Percentiles rank a stretch among this genome's conserved stretches.
Evolutionary conservation across 2,797 vertebrate species (phyloP).

Genomic region (Syndactyla subalaris): DNA sequence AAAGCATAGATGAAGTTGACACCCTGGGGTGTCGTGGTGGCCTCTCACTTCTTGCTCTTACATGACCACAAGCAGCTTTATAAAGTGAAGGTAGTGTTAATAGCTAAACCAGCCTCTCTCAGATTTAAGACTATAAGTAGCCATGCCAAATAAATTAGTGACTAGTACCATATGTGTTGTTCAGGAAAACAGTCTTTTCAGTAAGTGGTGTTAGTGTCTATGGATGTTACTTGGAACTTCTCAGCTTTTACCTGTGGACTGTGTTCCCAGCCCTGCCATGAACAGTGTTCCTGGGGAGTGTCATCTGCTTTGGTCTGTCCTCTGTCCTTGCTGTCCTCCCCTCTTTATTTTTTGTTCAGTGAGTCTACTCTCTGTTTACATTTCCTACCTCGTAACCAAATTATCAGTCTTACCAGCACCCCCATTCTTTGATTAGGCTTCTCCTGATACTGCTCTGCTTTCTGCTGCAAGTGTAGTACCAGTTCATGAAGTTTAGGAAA

Average conservation of each 20-base stretch:
- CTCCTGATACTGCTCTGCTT: not conserved
- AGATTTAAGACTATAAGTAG: not conserved
- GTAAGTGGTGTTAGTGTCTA: not conserved
- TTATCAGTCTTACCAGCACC: not conserved
- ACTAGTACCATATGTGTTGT: not conserved
- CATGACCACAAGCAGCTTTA: not conserved
- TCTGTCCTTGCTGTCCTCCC: not conserved
- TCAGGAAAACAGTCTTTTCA: not conserved
- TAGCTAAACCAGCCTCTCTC: not conserved
- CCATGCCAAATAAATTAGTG: not conserved
- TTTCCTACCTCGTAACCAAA: not conserved
- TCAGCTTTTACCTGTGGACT: not conserved
- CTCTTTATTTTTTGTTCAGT: not conserved
- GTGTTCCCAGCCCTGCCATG: not conserved
- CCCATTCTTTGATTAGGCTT: not conserved
- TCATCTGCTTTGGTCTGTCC: not conserved
- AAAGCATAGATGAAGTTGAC: not conserved
- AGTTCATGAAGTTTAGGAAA: not conserved
- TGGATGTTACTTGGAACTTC: not conserved
- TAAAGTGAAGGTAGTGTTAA: not conserved
- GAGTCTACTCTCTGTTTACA: not conserved
- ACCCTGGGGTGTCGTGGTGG: accelerated
- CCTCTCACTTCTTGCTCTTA: not conserved
- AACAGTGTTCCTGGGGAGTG: not conserved
- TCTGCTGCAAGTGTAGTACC: not conserved